phyloP scores from a whole-genome alignment of 1,140 invertebrate species.

The Listronotus bonariensis region DNA sequence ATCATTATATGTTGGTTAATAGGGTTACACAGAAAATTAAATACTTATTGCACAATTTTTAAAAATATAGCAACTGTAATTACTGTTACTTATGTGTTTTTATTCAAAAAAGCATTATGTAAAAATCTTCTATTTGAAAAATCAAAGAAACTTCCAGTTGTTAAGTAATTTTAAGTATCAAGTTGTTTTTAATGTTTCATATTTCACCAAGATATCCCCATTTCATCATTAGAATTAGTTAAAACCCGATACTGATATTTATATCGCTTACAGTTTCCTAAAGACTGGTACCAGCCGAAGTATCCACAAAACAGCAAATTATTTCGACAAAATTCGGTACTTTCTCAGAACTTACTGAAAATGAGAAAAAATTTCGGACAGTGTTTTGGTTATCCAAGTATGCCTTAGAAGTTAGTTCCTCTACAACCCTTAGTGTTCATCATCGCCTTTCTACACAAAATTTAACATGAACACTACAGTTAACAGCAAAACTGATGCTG shows the following conservation, averaged over 20 bases:
- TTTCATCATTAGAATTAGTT: not conserved
- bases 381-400: constrained; percentile 36
- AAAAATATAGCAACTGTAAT: too few species aligned
- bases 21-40: too few species aligned
- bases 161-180: too few species aligned
- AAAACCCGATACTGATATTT: constrained; percentile 1
- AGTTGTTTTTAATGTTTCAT: not conserved
- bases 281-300: constrained; percentile 35
- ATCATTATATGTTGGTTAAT: too few species aligned
- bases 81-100: too few species aligned
- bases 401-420: constrained; percentile 29
- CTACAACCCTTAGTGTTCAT: constrained; percentile 15
- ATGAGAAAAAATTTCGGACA: constrained; percentile 37
- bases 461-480: constrained; percentile 19
- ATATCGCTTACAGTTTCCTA: constrained; percentile 27
- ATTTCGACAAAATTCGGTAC: constrained; percentile 29
- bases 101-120: too few species aligned
- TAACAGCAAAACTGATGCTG: constrained; percentile 21
- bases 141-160: too few species aligned
- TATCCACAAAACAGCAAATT: constrained; percentile 31
- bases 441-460: constrained; percentile 23
- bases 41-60: too few species aligned
- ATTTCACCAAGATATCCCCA: not conserved
- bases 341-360: constrained; percentile 34
- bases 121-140: too few species aligned